Evolutionary conservation across 2,113 vertebrate species (phyloP), one percentile per base, ranked within the genome.

Genomic region (Atractosteus spatula): DNA sequence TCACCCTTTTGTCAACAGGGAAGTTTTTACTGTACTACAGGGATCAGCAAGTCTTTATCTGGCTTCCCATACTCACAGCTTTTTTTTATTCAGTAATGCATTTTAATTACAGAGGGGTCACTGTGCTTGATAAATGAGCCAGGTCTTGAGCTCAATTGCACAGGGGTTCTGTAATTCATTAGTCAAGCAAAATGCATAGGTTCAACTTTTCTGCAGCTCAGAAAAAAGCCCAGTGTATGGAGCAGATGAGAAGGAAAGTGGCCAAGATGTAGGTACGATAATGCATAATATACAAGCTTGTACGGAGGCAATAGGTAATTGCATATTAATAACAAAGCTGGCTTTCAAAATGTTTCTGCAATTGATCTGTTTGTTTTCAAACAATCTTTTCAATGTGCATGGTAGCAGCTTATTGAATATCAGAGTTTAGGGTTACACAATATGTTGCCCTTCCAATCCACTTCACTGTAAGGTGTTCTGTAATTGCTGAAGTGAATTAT

Each of bases 361-460:
- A 51, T 51, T 51, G 47, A 51, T 51, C 47, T 51, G 47, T 51
- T 51, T 51, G 47, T 51, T 51, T 51, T 51, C 10, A 5, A 62
- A 70, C 68, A 77, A 75, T 75, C 77, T 67, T 77, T 73, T 57
- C 69, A 73, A 41, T 66, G 8, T 29, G 69, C 71, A 74, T 72
- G 77, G 80, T 85, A 85, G 83, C 76, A 78, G 79, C 81, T 82
- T 84, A 82, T 86, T 80, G 70, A 79, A 79, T 81, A 71, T 71
- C 69, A 79, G 82, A 41, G 80, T 79, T 80, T 80, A 78, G 69
- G 75, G 74, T 45, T 41, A 56, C 74, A 71, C 79, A 68, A 57
- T 56, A 70, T 74, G 29, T 45, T 42, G 42, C 42, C 44, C 43
- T 8, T 5, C 17, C 47, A 51, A 3, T 44, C 54, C 55, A 14